These are phyloP conservation scores for Pterocles gutturalis DNA, from an alignment of 2,113 vertebrate genomes.

Conservation along the genomic window DNA sequence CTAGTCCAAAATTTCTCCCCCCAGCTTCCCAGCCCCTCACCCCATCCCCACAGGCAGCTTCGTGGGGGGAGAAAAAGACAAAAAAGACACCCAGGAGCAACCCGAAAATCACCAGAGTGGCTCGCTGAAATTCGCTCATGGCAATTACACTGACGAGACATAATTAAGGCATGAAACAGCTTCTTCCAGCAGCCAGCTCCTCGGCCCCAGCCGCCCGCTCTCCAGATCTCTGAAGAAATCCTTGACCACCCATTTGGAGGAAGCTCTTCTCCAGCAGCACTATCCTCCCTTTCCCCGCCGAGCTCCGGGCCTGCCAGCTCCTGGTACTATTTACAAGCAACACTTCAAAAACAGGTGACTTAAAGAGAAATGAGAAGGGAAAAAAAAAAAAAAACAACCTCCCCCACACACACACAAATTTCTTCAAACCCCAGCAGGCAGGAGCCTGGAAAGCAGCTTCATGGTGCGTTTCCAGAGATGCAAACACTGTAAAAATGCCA, in stretches of 20 bases:
- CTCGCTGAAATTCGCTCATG: background rate
- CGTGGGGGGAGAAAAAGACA: background rate
- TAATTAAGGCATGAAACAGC: conserved; percentile 50
- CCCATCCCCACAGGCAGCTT: background rate
- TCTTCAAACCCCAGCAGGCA: conserved; percentile 61
- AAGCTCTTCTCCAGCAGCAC: background rate
- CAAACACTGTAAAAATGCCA: conserved; percentile 74
- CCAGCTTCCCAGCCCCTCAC: background rate
- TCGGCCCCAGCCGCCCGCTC: background rate
- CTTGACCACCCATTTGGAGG: background rate
- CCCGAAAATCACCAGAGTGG: background rate
- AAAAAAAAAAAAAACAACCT: background rate
- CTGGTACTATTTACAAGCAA: background rate
- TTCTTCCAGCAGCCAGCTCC: conserved; percentile 10
- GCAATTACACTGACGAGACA: conserved; percentile 32
- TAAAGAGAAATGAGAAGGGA: background rate
- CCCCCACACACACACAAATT: background rate
- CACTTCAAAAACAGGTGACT: conserved; percentile 52
- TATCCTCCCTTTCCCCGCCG: fast-evolving
- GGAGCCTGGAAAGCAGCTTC: conserved; percentile 63
- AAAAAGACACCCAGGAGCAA: background rate
- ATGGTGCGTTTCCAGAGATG: conserved; percentile 65
- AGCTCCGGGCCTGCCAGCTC: background rate
- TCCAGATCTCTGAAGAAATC: background rate
- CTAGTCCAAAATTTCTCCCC: background rate